Evolutionary conservation across 64 coral and sea anemone species (phyloP), one percentile per base, ranked within the genome.

Genomic region (Montipora sp.): DNA sequence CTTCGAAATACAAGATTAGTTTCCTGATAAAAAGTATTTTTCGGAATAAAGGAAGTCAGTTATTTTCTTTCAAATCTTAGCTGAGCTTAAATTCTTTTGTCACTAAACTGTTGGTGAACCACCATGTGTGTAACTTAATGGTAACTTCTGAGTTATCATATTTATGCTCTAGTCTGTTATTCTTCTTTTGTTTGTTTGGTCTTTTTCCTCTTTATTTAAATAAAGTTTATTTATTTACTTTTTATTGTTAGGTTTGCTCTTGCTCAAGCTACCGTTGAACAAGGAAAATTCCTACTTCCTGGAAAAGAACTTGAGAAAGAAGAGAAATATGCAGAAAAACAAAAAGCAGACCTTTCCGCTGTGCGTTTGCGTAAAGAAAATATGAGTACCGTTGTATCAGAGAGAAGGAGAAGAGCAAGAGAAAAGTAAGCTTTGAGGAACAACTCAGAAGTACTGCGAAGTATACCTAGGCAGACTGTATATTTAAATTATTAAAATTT

Each of bases 251-350:
- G 97, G 58, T 98, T 96, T 95, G 94, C 97, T 21, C 89, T 98
- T 69, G 89, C 97, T 47, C 84, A 96, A 83, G 97, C 97, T 59
- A 98, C 94, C 48, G 92, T 93, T 66, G 97, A 98, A 85, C 97
- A 98, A 83, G 94, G 97, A 15, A 95, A 93, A 51, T 98, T 98
- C 59, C 84, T 98, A 48, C 80, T 98, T 65, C 94, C 97, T 73
- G 97, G 97, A 10, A 90, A 96, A 61, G 94, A 98, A 89, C 87
- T 98, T 15, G 94, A 98, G 68, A 95, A 81, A 89, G 87, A 96
- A 3, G 97, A 98, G 7, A 86, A 81, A 77, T 59, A 94, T 68
- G 87, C 88, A 49, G 94, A 96, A 77, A 98, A 92, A 55, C 92
- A 95, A 63, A 98, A 96, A 69, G 67, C 89, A 19, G 97, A 98